Conservation (phyloP, 2,888 invertebrate genomes). For the Pseudococcus viburni region DNA sequence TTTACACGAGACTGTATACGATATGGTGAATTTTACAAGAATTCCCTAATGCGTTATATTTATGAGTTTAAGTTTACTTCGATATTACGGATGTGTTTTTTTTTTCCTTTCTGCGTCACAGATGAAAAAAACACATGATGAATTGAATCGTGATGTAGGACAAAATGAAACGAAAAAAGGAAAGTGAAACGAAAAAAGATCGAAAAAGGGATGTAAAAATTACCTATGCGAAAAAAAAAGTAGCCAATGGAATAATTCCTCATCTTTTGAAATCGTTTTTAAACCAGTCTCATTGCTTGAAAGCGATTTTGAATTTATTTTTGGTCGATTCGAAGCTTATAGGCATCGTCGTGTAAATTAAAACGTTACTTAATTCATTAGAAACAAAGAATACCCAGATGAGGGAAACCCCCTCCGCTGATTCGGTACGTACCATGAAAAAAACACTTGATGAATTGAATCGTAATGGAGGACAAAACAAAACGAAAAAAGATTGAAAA, state of each 20-base stretch:
- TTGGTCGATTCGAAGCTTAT: not conserved
- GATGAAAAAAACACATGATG: not conserved
- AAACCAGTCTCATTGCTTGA: not conserved
- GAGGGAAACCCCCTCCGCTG: not conserved
- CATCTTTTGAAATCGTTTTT: conserved; percentile 7
- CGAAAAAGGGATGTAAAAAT: not conserved
- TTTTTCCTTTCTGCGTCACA: not conserved
- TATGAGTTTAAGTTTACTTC: not conserved
- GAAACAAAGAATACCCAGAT: not conserved
- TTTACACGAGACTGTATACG: not conserved
- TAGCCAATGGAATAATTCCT: not conserved
- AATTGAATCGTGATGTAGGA: not conserved
- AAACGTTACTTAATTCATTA: not conserved
- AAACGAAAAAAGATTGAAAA: not conserved
- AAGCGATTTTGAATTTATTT: not conserved
- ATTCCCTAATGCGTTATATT: conserved; percentile 11
- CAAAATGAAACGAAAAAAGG: not conserved
- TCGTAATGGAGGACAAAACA: not conserved
- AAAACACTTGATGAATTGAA: not conserved
- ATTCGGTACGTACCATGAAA: not conserved
- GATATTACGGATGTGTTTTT: conserved; percentile 5
- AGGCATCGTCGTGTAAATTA: not conserved
- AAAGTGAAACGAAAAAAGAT: too few species aligned
- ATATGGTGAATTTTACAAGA: not conserved
- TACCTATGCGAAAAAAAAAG: not conserved